Evolutionary conservation across 1,140 invertebrate genomes (phyloP), one percentile per base, ranked within the genome.

Genomic region (Dreissena rostriformis): DNA sequence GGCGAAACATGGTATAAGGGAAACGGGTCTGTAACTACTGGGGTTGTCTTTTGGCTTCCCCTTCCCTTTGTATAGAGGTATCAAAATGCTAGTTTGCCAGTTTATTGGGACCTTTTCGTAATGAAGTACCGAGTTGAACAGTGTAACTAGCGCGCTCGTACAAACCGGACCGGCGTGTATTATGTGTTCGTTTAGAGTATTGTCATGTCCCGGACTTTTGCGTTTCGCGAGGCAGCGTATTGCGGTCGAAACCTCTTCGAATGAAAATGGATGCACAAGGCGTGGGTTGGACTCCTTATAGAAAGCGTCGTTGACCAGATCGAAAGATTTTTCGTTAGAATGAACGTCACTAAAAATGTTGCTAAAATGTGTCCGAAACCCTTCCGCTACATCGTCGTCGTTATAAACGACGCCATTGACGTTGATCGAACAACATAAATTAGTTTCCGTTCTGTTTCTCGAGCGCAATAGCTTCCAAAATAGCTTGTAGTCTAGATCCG

Each of bases 41-140:
- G 71, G 71, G 15, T 73, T 14, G 17, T 73, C 26, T 73, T 73
- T 28, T n/a, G 17, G 14, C 55, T 73, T 17, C 52, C 39, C 12
- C 55, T 52, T 52, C 12, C 71, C 55, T 73, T 73, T 39, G 22
- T 73, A 73, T 8, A 73, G 12, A 52, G 71, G 39, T n/a, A 73
- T 53, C n/a, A 53, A 17, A 4, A 73, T 53, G 52, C 71, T 73
- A 53, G 71, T 73, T 52, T 39, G 39, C 71, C 71, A 73, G 15
- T 10, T 7, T 17, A 19, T 39, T 12, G 71, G 71, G 19, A 55
- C 55, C 10, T 24, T 28, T 26, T 73, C 39, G 22, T 73, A 24
- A 1, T 14, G 12, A 22, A 73, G 52, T 0, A 73, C 22, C 1
- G 39, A 19, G n/a, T 73, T 73, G 24, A 73, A 73, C 17, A 53